phyloP scores from a whole-genome alignment of 2,797 vertebrate genomes.

The Neopelma chrysocephalum region DNA sequence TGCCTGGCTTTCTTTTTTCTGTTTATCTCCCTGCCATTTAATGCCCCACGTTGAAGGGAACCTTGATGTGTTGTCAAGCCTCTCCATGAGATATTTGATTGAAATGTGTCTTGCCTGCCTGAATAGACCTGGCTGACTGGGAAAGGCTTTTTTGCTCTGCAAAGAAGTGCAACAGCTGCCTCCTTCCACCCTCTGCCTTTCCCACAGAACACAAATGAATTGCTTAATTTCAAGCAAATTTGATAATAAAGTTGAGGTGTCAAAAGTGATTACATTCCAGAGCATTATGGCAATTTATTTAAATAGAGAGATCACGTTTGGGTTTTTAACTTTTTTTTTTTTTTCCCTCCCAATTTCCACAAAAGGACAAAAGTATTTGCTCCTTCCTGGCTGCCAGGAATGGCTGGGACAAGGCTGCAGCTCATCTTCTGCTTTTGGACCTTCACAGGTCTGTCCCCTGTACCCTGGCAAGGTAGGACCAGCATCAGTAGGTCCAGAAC shows the following conservation, averaged over 20 bases:
- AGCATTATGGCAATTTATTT: not conserved
- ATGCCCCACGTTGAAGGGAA: not conserved
- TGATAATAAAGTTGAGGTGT: not conserved
- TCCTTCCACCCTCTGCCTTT: not conserved
- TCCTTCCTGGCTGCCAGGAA: not conserved
- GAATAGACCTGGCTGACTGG: not conserved
- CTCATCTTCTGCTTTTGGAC: not conserved
- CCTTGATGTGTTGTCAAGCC: not conserved
- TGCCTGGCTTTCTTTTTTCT: not conserved
- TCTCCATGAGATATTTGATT: not conserved
- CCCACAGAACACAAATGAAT: not conserved
- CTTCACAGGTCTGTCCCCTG: not conserved
- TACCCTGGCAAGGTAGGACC: not conserved
- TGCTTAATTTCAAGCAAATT: not conserved
- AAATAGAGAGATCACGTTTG: not conserved
- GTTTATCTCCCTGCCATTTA: not conserved
- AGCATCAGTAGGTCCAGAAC: not conserved
- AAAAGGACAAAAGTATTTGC: not conserved
- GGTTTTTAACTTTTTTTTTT: not conserved
- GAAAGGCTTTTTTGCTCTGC: not conserved
- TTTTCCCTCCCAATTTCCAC: not conserved
- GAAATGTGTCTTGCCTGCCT: not conserved
- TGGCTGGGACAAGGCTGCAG: not conserved
- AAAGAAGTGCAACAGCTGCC: not conserved
- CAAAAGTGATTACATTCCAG: not conserved